Evolutionary conservation across 2,888 invertebrate species (phyloP).

Genomic region (Lottia scabra): DNA sequence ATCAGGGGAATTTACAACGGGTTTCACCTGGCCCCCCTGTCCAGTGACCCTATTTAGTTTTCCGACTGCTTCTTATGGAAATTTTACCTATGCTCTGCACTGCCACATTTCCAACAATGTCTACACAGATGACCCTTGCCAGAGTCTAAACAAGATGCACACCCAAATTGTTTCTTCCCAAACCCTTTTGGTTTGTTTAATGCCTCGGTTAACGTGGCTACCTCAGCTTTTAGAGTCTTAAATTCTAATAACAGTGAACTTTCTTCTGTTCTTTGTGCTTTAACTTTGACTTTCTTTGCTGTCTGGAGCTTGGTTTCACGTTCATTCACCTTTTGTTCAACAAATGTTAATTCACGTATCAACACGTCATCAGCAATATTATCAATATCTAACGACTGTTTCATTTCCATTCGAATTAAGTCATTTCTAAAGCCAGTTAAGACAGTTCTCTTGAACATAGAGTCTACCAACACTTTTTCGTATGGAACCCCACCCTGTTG

Average conservation of each 20-base stretch:
- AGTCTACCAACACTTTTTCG: not conserved
- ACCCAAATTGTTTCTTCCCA: too few species aligned
- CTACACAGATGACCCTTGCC: not conserved
- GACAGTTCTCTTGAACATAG: not conserved
- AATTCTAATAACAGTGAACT: not conserved
- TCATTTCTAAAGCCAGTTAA: not conserved
- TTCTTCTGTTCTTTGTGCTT: too few species aligned
- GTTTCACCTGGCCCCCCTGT: not conserved
- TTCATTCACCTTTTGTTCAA: not conserved
- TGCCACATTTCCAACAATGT: slow-evolving; percentile 1
- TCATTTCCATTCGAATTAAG: not conserved
- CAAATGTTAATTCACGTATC: not conserved
- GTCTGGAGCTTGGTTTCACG: not conserved
- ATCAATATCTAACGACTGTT: not conserved
- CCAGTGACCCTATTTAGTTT: not conserved
- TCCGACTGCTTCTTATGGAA: not conserved
- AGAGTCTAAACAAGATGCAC: not conserved
- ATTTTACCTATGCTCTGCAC: not conserved
- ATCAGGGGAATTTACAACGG: not conserved
- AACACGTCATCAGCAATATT: not conserved
- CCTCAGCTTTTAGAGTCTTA: not conserved
- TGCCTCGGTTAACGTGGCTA: not conserved
- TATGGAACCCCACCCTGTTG: not conserved
- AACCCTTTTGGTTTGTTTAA: too few species aligned
- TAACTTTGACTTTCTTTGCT: too few species aligned